Conservation (phyloP, 2,888 invertebrate species). For the Lochmaea crataegi region DNA sequence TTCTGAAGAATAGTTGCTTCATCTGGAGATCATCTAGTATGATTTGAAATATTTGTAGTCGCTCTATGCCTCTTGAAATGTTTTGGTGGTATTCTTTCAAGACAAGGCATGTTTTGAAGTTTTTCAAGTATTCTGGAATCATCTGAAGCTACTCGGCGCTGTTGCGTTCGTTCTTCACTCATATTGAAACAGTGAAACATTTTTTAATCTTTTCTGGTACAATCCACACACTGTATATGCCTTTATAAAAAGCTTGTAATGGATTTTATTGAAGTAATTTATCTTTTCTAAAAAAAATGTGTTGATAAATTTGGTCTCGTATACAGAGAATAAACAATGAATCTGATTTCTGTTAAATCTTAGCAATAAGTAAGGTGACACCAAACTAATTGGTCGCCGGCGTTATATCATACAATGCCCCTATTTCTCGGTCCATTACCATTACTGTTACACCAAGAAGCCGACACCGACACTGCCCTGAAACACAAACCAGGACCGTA, state of each 20-base stretch:
- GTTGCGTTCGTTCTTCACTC: too few relatives aligned
- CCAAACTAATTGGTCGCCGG: conserved; percentile 25
- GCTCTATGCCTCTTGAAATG: too few relatives aligned
- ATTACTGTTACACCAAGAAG: conserved; percentile 17
- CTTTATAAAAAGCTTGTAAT: background rate
- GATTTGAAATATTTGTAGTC: too few relatives aligned
- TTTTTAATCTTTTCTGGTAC: too few relatives aligned
- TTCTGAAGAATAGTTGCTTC: too few relatives aligned
- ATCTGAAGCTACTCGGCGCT: too few relatives aligned
- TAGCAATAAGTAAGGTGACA: conserved; percentile 32
- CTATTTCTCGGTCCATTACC: conserved; percentile 53
- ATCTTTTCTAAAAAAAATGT: background rate
- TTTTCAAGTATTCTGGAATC: too few relatives aligned
- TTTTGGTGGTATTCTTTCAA: too few relatives aligned
- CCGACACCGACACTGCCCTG: conserved; percentile 19
- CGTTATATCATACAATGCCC: conserved; percentile 45
- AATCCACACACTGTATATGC: background rate
- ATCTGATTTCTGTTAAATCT: conserved; percentile 13
- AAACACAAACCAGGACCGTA: background rate
- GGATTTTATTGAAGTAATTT: background rate
- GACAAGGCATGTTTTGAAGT: too few relatives aligned
- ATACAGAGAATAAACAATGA: conserved; percentile 10
- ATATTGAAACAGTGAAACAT: too few relatives aligned
- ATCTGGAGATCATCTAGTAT: too few relatives aligned
- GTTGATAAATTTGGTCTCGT: conserved; percentile 10